A percentile compares a stretch with the other conserved stretches of the same genome.
Evolutionary conservation across 2,113 vertebrate genomes (phyloP).

Genomic region (Rhodinocichla rosea): DNA sequence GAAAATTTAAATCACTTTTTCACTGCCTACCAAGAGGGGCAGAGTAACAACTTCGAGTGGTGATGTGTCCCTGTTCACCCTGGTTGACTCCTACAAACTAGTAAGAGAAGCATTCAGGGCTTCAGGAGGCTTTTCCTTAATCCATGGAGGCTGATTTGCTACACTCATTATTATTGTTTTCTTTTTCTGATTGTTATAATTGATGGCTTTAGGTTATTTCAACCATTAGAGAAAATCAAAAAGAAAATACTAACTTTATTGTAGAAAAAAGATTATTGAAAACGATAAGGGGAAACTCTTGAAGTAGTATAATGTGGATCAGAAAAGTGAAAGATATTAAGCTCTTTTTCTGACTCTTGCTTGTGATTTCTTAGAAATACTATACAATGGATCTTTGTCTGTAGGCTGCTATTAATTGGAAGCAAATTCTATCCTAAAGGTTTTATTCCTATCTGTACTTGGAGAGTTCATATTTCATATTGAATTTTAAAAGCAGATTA

Average conservation of each 20-base stretch:
- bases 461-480: not conserved
- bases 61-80: not conserved
- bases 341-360: not conserved
- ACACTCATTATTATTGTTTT: not conserved
- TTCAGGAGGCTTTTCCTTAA: not conserved
- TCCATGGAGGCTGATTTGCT: not conserved
- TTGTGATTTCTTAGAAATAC: not conserved
- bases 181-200: not conserved
- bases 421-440: not conserved
- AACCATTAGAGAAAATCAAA: not conserved
- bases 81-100: not conserved
- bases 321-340: not conserved
- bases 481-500: not conserved
- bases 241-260: not conserved
- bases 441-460: not conserved
- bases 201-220: not conserved
- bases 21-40: not conserved
- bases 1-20: not conserved
- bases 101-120: not conserved
- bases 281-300: not conserved
- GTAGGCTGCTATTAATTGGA: not conserved
- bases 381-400: not conserved
- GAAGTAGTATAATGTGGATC: not conserved
- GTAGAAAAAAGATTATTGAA: not conserved
- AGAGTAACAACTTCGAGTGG: not conserved